These are phyloP conservation scores for Phrynocephalus vlangalii DNA, from an alignment of 2,797 vertebrate genomes.

Conservation along the genomic window DNA sequence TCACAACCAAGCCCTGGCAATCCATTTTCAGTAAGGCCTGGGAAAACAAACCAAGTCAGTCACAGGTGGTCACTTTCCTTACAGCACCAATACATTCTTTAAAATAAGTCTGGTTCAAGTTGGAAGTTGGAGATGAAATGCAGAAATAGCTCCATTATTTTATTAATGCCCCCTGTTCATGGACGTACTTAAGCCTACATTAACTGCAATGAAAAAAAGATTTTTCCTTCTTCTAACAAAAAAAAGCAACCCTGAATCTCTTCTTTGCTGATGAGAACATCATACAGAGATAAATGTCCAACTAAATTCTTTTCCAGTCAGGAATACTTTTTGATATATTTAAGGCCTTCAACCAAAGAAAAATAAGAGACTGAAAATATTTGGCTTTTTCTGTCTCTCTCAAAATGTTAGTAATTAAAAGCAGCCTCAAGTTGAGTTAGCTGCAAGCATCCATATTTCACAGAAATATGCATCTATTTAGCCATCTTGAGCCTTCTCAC, in stretches of 20 bases:
- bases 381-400: not conserved
- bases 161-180: not conserved
- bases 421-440: not conserved
- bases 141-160: not conserved
- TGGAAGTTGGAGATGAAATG: not conserved
- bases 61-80: not conserved
- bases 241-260: not conserved
- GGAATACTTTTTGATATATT: not conserved
- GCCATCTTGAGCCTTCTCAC: not conserved
- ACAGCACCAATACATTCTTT: not conserved
- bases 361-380: not conserved
- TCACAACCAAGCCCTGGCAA: conserved; percentile 94
- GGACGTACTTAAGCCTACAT: not conserved
- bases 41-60: not conserved
- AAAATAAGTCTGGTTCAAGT: not conserved
- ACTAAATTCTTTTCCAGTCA: not conserved
- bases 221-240: too few species aligned
- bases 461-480: not conserved
- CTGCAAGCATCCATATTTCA: not conserved
- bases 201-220: not conserved
- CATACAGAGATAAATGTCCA: not conserved
- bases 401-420: not conserved
- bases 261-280: not conserved
- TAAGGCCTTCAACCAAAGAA: not conserved
- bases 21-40: conserved; percentile 97